A percentile compares a stretch with the other conserved stretches of the same genome.
These are phyloP conservation scores for Lysandra bellargus DNA, from an alignment of 2,888 invertebrate species.

Conservation along the genomic window DNA sequence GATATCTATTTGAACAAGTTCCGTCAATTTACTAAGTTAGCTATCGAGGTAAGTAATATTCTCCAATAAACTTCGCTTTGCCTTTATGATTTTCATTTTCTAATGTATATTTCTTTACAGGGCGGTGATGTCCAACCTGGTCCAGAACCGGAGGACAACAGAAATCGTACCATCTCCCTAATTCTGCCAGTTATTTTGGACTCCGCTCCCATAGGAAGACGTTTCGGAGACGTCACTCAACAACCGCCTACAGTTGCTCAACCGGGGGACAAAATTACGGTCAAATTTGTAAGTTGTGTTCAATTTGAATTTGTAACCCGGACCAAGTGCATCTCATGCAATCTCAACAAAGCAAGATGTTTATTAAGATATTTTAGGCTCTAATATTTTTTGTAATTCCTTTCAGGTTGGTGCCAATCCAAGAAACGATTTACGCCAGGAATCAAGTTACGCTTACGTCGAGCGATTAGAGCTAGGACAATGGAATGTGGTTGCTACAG, in stretches of 20 bases:
- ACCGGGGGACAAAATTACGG: constrained; percentile 84
- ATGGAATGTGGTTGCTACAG: constrained; percentile 86
- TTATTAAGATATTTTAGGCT: neutral
- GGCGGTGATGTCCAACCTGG: constrained; percentile 76
- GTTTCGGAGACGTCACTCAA: constrained; percentile 85
- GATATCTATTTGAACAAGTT: constrained; percentile 88
- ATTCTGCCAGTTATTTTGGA: constrained; percentile 89
- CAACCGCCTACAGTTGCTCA: constrained; percentile 83
- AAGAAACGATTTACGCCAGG: constrained; percentile 85
- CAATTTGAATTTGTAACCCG: neutral
- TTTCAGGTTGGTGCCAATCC: constrained; percentile 85
- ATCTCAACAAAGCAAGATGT: too few species aligned
- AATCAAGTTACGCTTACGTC: constrained; percentile 82
- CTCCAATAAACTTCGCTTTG: neutral
- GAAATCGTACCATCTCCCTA: constrained; percentile 85
- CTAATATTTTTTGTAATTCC: neutral
- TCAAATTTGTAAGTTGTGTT: constrained; percentile 84
- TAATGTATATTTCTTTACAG: constrained; percentile 49
- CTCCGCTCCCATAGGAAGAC: constrained; percentile 81
- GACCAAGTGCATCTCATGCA: neutral
- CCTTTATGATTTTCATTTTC: neutral
- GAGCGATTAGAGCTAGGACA: constrained; percentile 76
- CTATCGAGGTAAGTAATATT: constrained; percentile 63
- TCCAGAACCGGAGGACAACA: constrained; percentile 85
- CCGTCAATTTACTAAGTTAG: constrained; percentile 79